A percentile compares a stretch with the other conserved stretches of the same genome.
These are phyloP conservation scores for Nothura maculosa DNA, from an alignment of 2,797 vertebrate genomes.

Conservation along the genomic window DNA sequence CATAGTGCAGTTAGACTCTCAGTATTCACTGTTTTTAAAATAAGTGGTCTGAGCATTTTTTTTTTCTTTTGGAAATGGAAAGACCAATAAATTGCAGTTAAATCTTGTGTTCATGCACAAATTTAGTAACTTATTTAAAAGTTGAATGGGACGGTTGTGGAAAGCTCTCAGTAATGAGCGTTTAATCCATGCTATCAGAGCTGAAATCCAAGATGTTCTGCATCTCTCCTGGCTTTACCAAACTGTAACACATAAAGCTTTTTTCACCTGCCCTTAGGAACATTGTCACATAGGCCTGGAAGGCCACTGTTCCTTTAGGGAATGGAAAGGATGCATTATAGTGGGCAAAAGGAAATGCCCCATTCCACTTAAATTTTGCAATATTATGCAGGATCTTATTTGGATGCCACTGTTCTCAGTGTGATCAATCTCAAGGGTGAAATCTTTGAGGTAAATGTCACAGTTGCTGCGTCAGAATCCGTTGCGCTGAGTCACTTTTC, in stretches of 20 bases:
- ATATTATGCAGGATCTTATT: not conserved
- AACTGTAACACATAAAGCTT: not conserved
- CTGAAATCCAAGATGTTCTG: not conserved
- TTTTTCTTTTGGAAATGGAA: not conserved
- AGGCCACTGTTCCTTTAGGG: not conserved
- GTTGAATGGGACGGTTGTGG: not conserved
- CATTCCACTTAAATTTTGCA: not conserved
- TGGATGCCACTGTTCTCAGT: not conserved
- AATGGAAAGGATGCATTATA: not conserved
- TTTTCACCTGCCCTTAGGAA: not conserved
- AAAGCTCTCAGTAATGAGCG: not conserved
- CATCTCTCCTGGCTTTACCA: not conserved
- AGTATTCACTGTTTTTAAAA: not conserved
- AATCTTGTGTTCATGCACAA: not conserved
- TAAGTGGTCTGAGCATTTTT: not conserved
- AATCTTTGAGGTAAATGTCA: not conserved
- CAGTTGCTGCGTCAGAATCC: not conserved
- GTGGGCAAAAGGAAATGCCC: not conserved
- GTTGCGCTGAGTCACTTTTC: rapidly evolving
- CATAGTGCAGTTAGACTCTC: not conserved
- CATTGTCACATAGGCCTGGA: not conserved
- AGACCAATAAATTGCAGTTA: not conserved
- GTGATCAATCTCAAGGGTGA: not conserved
- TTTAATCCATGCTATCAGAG: not conserved
- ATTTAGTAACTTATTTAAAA: not conserved